A percentile compares a stretch with the other conserved stretches of the same genome.
Conservation (phyloP, 2,888 invertebrate genomes). For the Frankliniella intonsa region DNA sequence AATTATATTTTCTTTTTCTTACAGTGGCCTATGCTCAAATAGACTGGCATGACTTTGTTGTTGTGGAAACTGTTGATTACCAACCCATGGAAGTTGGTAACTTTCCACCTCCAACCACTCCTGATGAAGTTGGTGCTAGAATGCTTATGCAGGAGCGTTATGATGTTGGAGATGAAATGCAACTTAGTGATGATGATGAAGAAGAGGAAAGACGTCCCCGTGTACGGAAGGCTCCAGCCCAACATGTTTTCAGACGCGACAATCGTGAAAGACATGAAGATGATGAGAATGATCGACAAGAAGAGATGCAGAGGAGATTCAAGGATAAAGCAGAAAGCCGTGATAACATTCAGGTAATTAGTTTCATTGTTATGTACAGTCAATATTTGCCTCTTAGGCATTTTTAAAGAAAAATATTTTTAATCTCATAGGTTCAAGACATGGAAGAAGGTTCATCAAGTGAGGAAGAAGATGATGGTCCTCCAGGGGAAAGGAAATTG, state of each 20-base stretch:
- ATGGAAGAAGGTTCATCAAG: conserved; percentile 85
- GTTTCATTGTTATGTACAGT: conserved; percentile 18
- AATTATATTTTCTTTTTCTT: conserved; percentile 37
- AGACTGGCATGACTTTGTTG: conserved; percentile 99
- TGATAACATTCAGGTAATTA: conserved; percentile 49
- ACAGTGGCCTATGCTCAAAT: conserved; percentile 90
- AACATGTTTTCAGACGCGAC: conserved; percentile 36
- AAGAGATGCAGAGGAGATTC: conserved; percentile 34
- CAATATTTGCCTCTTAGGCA: background rate
- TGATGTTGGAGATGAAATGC: conserved; percentile 75
- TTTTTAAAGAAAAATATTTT: background rate
- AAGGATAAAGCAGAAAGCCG: conserved; percentile 36
- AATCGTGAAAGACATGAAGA: conserved; percentile 35
- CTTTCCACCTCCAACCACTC: conserved; percentile 95
- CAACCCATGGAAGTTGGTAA: conserved; percentile 87
- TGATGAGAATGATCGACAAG: conserved; percentile 41
- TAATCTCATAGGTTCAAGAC: conserved; percentile 63
- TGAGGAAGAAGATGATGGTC: conserved; percentile 57
- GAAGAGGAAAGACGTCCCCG: conserved; percentile 61
- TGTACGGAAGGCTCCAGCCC: conserved; percentile 45
- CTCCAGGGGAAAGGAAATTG: conserved; percentile 41
- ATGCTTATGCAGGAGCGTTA: conserved; percentile 82
- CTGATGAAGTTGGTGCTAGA: conserved; percentile 92
- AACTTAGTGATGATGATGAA: conserved; percentile 83
- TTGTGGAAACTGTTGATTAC: conserved; percentile 99